Conservation (phyloP, 2,888 invertebrate species). For the Omphaloscelis lunosa region DNA sequence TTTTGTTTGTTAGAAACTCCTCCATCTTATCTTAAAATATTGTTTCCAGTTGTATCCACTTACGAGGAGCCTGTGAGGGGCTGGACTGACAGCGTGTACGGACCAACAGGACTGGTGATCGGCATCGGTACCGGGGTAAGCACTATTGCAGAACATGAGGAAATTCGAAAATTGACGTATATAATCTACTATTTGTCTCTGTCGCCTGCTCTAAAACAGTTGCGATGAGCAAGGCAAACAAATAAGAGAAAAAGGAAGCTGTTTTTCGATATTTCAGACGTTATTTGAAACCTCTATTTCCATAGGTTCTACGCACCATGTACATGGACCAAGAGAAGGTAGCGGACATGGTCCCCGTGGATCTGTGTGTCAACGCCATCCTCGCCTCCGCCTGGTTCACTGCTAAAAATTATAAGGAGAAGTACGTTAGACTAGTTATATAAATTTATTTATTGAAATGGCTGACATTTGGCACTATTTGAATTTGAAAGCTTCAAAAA, state of each 20-base stretch:
- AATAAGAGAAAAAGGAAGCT: too few relatives aligned
- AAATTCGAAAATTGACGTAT: background rate
- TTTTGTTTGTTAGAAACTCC: background rate
- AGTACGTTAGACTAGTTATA: slow-evolving; percentile 73
- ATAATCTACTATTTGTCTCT: too few relatives aligned
- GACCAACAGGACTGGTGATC: slow-evolving; percentile 94
- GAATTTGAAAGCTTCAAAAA: too few relatives aligned
- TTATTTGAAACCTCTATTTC: background rate
- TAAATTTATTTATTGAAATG: too few relatives aligned
- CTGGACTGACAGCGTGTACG: slow-evolving; percentile 98
- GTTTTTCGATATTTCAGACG: background rate
- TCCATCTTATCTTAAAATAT: background rate
- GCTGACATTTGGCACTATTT: too few relatives aligned
- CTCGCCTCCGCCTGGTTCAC: slow-evolving; percentile 95
- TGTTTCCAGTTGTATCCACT: slow-evolving; percentile 90
- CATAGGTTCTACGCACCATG: slow-evolving; percentile 90
- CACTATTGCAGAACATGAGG: background rate
- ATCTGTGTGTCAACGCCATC: slow-evolving; percentile 95
- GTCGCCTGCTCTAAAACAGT: background rate
- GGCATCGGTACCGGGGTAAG: slow-evolving; percentile 94
- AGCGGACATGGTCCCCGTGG: slow-evolving; percentile 95
- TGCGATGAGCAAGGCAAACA: background rate
- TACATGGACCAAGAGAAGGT: slow-evolving; percentile 92
- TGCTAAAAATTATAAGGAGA: slow-evolving; percentile 87
- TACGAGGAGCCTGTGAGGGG: slow-evolving; percentile 94